These are phyloP conservation scores for Pelosia muscerda DNA, from an alignment of 2,888 invertebrate genomes.

Conservation along the genomic window DNA sequence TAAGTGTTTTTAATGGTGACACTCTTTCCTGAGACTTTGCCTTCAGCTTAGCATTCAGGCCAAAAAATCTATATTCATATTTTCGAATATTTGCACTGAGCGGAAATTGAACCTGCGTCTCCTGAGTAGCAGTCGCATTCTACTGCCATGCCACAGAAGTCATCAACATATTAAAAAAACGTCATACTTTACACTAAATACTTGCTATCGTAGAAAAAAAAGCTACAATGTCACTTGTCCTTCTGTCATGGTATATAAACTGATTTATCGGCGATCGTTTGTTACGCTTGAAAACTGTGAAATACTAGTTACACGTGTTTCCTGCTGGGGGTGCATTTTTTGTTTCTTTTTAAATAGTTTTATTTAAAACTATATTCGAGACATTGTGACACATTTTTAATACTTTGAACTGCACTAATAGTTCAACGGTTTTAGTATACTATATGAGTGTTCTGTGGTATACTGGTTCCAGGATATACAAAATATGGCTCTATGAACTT, in stretches of 20 bases:
- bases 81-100: no score
- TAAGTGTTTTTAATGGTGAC: no score
- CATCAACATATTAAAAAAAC: no score
- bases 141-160: no score
- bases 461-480: no score
- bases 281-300: constrained; percentile 25
- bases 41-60: no score
- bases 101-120: no score
- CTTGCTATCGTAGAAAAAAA: neutral
- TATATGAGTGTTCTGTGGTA: no score
- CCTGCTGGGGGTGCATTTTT: constrained; percentile 22
- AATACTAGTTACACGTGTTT: constrained; percentile 37
- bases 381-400: neutral
- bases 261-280: constrained; percentile 21
- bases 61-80: no score
- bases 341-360: constrained; percentile 7
- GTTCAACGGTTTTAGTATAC: neutral
- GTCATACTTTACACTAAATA: neutral
- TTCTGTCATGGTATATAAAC: constrained; percentile 22
- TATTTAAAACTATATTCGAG: neutral
- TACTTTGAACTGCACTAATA: neutral
- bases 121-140: no score
- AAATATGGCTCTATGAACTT: no score
- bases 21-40: no score
- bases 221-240: constrained; percentile 23